These are phyloP conservation scores for Calidris pugnax DNA, from an alignment of 2,113 vertebrate genomes.

Conservation along the genomic window DNA sequence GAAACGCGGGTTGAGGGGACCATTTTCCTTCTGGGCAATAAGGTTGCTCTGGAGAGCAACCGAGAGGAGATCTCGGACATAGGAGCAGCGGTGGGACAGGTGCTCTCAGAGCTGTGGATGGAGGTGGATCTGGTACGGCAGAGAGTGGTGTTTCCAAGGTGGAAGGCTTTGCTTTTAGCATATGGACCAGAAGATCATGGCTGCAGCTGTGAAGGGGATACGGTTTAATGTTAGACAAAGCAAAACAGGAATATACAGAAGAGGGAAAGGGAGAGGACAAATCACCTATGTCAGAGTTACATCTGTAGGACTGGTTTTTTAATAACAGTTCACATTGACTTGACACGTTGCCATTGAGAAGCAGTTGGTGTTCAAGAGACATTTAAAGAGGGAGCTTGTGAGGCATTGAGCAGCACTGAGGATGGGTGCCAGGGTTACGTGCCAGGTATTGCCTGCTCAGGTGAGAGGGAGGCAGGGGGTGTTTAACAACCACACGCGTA, in stretches of 20 bases:
- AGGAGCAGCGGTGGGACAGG: neutral
- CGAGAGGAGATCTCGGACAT: neutral
- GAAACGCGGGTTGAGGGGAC: accelerated
- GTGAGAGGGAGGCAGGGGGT: neutral
- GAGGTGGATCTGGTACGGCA: too few relatives aligned
- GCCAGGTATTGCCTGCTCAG: neutral
- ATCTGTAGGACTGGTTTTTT: neutral
- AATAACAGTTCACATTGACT: neutral
- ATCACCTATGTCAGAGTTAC: neutral
- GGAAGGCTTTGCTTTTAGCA: neutral
- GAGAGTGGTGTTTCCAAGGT: neutral
- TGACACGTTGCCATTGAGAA: neutral
- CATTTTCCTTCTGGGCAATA: accelerated
- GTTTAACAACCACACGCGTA: accelerated
- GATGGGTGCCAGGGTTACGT: neutral
- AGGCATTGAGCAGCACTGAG: neutral
- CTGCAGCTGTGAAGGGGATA: neutral
- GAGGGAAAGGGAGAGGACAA: neutral
- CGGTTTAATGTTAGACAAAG: neutral
- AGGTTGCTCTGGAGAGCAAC: neutral
- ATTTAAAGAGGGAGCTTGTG: neutral
- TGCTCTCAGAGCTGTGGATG: accelerated
- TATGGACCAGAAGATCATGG: neutral
- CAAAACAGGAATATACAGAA: neutral
- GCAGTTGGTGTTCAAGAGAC: neutral